Evolutionary conservation across 2,888 invertebrate genomes (phyloP), one percentile per base, ranked within the genome.

Genomic region (Entomobrya multifasciata): DNA sequence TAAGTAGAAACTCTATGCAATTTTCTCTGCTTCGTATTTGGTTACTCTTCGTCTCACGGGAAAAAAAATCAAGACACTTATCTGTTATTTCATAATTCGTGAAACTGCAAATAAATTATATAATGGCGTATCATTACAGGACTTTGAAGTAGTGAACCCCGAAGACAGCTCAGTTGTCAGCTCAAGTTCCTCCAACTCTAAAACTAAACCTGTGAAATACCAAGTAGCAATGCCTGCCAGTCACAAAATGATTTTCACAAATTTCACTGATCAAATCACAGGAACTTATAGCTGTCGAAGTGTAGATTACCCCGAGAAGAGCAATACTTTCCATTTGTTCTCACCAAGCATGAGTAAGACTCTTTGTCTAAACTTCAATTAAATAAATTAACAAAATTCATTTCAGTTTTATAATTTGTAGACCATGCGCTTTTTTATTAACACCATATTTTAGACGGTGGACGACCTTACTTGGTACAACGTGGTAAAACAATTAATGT

Each of bases 401-500:
- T n/a, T n/a, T n/a, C n/a, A n/a, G n/a, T n/a, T n/a, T n/a, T n/a
- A n/a, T n/a, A n/a, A n/a, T n/a, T n/a, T n/a, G n/a, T n/a, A n/a
- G n/a, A n/a, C n/a, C n/a, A n/a, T n/a, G n/a, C n/a, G n/a, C n/a
- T n/a, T n/a, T n/a, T n/a, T n/a, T n/a, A n/a, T n/a, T 13, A 27
- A 30, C 17, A 52, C 49, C n/a, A n/a, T n/a, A 20, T 81, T 57
- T 2, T 27, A 89, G 88, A 65, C 36, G 85, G 87, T 4, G 86
- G 79, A n/a, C 67, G 84, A 15, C 89, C 89, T 2, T 89, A 87
- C 60, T 36, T 89, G 30, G 79, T 89, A 10, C 88, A 89, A 60
- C 57, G 89, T 47, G 89, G 89, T 6, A 89, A 87, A 57, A 86
- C 88, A 15, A 86, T 89, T 10, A 89, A 89, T 25, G 87, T 89